Conservation (phyloP, 2,888 invertebrate genomes). For the Campoplex capitator region DNA sequence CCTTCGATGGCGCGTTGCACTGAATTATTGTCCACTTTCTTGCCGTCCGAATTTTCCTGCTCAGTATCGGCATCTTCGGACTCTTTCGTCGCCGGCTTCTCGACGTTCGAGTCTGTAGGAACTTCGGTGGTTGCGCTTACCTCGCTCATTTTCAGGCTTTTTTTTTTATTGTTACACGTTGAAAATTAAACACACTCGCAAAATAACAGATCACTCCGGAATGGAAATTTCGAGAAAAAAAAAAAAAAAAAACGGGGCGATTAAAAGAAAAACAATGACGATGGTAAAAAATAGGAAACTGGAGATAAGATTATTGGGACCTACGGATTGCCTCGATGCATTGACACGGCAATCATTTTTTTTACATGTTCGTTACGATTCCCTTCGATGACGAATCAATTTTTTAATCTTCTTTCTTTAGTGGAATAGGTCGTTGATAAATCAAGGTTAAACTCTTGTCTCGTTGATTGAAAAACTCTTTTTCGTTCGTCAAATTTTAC, state of each 20-base stretch:
- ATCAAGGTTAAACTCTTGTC: background rate
- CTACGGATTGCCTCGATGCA: conserved; percentile 2
- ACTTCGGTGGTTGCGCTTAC: conserved; percentile 49
- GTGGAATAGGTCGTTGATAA: background rate
- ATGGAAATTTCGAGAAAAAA: background rate
- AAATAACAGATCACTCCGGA: conserved; percentile 6
- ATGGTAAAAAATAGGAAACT: background rate
- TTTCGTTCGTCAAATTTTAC: conserved; percentile 7
- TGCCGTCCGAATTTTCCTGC: background rate
- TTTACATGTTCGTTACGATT: background rate
- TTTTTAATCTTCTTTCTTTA: background rate
- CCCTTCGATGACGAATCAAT: background rate
- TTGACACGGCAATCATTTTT: background rate
- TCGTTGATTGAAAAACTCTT: background rate
- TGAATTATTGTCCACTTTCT: conserved; percentile 74
- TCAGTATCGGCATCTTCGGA: background rate
- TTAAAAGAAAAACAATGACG: background rate
- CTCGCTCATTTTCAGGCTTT: conserved; percentile 61
- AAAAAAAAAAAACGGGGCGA: background rate
- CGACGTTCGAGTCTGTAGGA: conserved; percentile 17
- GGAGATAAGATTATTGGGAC: conserved; percentile 7
- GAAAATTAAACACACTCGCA: background rate
- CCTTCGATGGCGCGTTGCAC: conserved; percentile 80
- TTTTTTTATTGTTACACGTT: background rate
- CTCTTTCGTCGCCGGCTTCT: background rate